A percentile compares a stretch with the other conserved stretches of the same genome.
phyloP scores from a whole-genome alignment of 2,888 invertebrate species.

The Schizaphis graminum region DNA sequence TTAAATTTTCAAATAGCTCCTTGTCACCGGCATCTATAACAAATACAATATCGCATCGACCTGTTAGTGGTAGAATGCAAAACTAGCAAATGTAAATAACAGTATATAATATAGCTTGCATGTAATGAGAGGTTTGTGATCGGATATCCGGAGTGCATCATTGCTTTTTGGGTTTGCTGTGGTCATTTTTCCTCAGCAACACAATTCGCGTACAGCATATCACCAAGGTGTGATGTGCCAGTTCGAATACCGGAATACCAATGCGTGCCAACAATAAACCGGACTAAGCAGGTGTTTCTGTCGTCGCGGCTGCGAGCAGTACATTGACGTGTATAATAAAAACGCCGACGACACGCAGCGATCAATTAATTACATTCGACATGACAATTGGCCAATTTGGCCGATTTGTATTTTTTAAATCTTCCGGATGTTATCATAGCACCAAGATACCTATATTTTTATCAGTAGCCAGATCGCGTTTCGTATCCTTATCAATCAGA shows the following conservation, averaged over 20 bases:
- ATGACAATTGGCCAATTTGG: not conserved
- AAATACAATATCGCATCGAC: not conserved
- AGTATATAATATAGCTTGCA: conserved; percentile 74
- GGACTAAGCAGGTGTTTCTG: not conserved
- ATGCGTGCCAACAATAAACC: not conserved
- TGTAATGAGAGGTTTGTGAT: conserved; percentile 81
- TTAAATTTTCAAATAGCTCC: conserved; percentile 86
- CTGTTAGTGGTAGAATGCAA: not conserved
- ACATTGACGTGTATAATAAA: not conserved
- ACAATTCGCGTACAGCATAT: not conserved
- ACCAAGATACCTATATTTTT: not conserved
- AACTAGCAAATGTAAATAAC: conserved; percentile 19
- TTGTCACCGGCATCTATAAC: conserved; percentile 85
- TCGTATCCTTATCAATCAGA: conserved; percentile 20
- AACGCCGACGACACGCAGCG: not conserved
- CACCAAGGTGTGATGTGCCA: not conserved
- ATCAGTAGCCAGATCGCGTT: not conserved
- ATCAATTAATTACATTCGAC: conserved; percentile 8
- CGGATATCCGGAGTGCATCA: conserved; percentile 73
- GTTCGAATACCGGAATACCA: not conserved
- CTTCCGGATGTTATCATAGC: not conserved
- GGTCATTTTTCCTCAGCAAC: conserved; percentile 41
- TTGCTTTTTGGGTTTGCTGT: conserved; percentile 25
- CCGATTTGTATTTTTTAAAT: conserved; percentile 37
- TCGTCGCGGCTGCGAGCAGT: not conserved